Percentiles rank a stretch among this genome's conserved stretches.
Conservation (phyloP, 2,113 vertebrate genomes). For the Euleptes europaea region DNA sequence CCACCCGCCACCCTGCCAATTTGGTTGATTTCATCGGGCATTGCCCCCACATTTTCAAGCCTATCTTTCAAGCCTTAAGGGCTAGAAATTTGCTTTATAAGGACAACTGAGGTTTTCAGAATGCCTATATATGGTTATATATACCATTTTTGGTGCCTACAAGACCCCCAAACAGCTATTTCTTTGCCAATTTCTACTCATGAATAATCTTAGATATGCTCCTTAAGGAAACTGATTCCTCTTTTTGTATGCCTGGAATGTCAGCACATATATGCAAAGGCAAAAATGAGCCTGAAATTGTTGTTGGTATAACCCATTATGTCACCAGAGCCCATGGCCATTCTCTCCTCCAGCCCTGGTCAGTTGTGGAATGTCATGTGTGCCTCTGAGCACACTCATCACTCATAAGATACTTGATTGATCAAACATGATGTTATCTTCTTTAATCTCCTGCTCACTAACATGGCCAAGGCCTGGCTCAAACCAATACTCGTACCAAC, state of each 20-base stretch:
- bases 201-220: constrained; percentile 7
- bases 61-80: neutral
- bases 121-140: neutral
- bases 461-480: constrained; percentile 30
- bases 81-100: neutral
- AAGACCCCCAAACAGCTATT: too few relatives aligned
- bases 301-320: neutral
- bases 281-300: neutral
- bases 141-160: too few relatives aligned
- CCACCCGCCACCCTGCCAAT: too few relatives aligned
- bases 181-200: neutral
- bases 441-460: neutral
- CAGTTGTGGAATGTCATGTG: neutral
- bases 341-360: too few relatives aligned
- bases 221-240: constrained; percentile 18
- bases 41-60: neutral
- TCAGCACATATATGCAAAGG: neutral
- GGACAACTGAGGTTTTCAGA: neutral
- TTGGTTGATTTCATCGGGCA: neutral
- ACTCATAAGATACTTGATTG: neutral
- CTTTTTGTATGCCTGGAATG: constrained; percentile 9
- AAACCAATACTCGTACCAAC: constrained; percentile 29
- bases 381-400: too few relatives aligned
- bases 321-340: neutral
- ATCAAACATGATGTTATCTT: constrained; percentile 19